Conservation (phyloP, 2,797 vertebrate species). For the Xyrichtys novacula region DNA sequence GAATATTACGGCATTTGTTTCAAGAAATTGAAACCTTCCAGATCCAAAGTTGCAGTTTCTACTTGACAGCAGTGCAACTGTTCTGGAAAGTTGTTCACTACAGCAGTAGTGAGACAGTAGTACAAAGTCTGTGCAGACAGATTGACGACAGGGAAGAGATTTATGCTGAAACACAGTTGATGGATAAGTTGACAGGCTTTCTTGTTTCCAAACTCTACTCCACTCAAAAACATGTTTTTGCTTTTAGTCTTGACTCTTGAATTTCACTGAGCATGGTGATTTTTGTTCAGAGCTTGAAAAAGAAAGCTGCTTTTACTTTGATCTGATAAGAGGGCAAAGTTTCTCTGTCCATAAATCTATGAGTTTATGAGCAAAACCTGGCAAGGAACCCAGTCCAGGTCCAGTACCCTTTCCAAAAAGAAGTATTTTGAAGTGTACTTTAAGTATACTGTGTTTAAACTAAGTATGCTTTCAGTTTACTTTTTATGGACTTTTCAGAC, state of each 20-base stretch:
- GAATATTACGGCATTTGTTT: slow-evolving; percentile 1
- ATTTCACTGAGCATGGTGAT: not conserved
- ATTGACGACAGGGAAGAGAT: not conserved
- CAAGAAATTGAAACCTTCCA: slow-evolving; percentile 10
- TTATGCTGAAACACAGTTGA: not conserved
- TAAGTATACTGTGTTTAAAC: too few species aligned
- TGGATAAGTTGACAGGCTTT: not conserved
- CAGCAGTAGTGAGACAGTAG: too few species aligned
- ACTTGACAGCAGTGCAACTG: too few species aligned
- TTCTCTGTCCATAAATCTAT: not conserved
- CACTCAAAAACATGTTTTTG: not conserved
- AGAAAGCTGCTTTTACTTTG: not conserved
- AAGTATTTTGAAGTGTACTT: too few species aligned
- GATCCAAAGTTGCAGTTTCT: not conserved
- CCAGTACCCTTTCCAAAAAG: not conserved
- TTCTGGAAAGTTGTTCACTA: not conserved
- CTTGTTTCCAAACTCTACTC: not conserved
- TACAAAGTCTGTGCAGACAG: not conserved
- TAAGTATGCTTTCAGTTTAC: too few species aligned
- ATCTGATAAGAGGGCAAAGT: not conserved
- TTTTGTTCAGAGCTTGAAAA: not conserved
- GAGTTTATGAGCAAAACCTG: not conserved
- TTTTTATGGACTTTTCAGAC: too few species aligned
- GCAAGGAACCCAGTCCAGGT: not conserved
- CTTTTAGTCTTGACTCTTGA: not conserved